Percentiles rank a stretch among this genome's conserved stretches.
These are phyloP conservation scores for Raja brachyura DNA, from an alignment of 2,113 vertebrate species.

Conservation along the genomic window DNA sequence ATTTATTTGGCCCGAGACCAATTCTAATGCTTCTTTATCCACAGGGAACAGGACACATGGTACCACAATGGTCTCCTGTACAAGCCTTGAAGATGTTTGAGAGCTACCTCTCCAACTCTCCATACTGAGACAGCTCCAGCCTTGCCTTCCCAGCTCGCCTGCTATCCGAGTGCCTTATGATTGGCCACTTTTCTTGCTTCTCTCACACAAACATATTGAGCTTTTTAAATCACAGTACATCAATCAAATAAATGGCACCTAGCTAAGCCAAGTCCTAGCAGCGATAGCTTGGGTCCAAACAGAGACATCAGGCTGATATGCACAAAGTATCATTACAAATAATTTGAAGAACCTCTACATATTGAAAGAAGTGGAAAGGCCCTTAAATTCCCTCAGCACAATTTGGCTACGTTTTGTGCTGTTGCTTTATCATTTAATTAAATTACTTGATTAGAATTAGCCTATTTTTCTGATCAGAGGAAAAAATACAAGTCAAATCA, in stretches of 20 bases:
- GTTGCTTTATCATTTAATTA: neutral
- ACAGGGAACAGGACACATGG: slow-evolving; percentile 70
- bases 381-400: neutral
- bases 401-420: neutral
- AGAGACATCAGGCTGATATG: neutral
- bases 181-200: neutral
- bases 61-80: slow-evolving; percentile 66
- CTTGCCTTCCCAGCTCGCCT: neutral
- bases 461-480: neutral
- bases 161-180: neutral
- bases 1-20: neutral
- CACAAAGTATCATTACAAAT: too few species aligned
- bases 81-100: slow-evolving; percentile 62
- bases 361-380: neutral
- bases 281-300: too few species aligned
- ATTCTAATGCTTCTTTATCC: slow-evolving; percentile 23
- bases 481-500: neutral
- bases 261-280: neutral
- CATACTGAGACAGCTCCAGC: slow-evolving; percentile 46
- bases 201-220: neutral
- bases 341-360: too few species aligned
- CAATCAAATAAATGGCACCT: neutral
- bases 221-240: neutral
- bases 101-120: slow-evolving; percentile 54
- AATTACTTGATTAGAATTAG: neutral